Conservation (phyloP, 2,113 vertebrate species). For the Myanophis thanlyinensis region DNA sequence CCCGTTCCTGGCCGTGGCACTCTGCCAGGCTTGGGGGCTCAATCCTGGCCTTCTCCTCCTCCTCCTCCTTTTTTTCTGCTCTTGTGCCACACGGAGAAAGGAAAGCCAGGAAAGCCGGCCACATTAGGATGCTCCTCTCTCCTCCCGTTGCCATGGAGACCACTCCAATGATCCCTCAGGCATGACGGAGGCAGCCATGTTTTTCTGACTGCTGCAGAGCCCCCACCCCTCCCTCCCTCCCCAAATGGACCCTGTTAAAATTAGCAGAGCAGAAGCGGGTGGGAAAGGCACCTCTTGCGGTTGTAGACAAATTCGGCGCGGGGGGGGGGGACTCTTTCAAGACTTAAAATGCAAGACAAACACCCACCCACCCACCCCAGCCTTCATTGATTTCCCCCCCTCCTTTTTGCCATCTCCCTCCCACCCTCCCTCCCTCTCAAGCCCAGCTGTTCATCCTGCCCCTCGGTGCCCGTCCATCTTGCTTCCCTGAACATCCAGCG, state of each 20-base stretch:
- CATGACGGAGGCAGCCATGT: conserved; percentile 61
- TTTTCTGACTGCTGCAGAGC: conserved; percentile 43
- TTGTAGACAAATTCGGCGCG: background rate
- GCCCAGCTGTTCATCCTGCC: background rate
- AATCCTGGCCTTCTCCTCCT: background rate
- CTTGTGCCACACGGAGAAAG: background rate
- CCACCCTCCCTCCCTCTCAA: background rate
- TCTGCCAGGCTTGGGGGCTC: background rate
- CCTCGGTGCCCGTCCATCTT: background rate
- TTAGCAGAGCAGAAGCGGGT: background rate
- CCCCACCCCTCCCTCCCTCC: background rate
- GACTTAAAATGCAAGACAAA: background rate
- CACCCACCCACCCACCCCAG: background rate
- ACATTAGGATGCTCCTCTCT: conserved; percentile 62
- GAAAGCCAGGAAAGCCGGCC: conserved; percentile 19
- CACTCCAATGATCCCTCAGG: conserved; percentile 68
- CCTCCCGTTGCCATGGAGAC: conserved; percentile 66
- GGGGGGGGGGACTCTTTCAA: background rate
- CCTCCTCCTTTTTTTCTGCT: background rate
- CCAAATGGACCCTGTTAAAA: background rate
- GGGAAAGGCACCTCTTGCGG: background rate
- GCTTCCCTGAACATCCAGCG: background rate
- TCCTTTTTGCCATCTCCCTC: background rate
- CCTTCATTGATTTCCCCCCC: background rate
- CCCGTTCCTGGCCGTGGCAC: accelerated